Evolutionary conservation across 2,888 invertebrate species (phyloP), one percentile per base, ranked within the genome.

Genomic region (Callyntrura guangdongensis): DNA sequence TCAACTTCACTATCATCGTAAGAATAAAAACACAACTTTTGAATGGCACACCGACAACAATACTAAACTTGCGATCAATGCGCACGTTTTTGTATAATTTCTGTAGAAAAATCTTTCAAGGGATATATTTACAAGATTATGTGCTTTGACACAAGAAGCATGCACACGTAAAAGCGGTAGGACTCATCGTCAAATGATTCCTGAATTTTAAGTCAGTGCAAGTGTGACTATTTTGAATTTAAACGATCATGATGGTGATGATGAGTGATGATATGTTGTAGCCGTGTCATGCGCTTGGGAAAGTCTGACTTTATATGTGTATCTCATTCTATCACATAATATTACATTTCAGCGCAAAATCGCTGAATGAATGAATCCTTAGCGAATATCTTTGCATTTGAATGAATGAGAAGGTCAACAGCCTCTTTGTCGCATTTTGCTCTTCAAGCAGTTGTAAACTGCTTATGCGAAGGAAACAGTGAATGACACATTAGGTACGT

Each of bases 331-430:
- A 64, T 11, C 20, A 36, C 6, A 36, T 36, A 25, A 25, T 25
- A 47, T 49, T 45, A 8, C 12, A 25, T 72, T 27, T 72, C 72
- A 74, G 56, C 17, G 27, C 11, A 56, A 45, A 81, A 61, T 61
- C 14, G 36, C 49, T 27, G 72, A 85, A 85, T 86, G 74, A 86
- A 53, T 86, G 85, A 85, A 85, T 69, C n/a, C 67, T 20, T 20
- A n/a, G 49, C 47, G 72, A 72, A 72, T 69, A 49, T 45, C 64
- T 89, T 77, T 77, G 64, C 64, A 77, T 64, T 77, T 49, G 74
- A 86, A 90, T 90, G 90, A 90, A 90, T 86, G 86, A 86, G 82
- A 86, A 86, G 90, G 90, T 90, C 90, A 90, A 90, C 86, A 90
- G 81, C 86, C 90, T 82, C 74, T 56, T 9, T 22, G 9, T 61